Evolutionary conservation across 2,797 vertebrate species (phyloP).

Genomic region (Eidolon dupreanum): DNA sequence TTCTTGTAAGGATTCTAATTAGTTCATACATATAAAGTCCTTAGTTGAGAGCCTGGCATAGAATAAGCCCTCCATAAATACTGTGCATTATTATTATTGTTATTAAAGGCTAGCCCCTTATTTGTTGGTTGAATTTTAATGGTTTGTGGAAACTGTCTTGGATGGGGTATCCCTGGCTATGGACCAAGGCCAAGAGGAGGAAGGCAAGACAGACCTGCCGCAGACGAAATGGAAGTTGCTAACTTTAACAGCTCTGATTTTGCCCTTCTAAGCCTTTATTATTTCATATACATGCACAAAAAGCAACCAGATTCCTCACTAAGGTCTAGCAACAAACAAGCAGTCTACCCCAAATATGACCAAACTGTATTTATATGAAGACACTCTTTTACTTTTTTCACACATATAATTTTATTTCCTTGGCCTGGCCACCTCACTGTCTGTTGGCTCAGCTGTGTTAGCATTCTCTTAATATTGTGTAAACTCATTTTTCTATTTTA

Average conservation of each 20-base stretch:
- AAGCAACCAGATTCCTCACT: background rate
- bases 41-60: background rate
- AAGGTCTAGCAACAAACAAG: background rate
- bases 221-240: background rate
- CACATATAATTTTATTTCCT: conserved; percentile 53
- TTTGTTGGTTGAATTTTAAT: background rate
- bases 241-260: background rate
- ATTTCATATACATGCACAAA: background rate
- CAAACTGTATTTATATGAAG: conserved; percentile 12
- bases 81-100: background rate
- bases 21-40: background rate
- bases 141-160: background rate
- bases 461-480: conserved; percentile 41
- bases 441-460: conserved; percentile 38
- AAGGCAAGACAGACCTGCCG: background rate
- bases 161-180: background rate
- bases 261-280: background rate
- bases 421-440: conserved; percentile 38
- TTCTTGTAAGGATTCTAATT: background rate
- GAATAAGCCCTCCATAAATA: background rate
- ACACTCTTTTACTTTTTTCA: background rate
- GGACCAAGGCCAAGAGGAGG: background rate
- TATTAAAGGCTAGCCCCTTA: background rate
- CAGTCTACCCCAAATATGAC: background rate
- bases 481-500: conserved; percentile 30